Conservation (phyloP, 37 sponge, comb jelly and placozoan species). For the Oscarella lobularis region DNA sequence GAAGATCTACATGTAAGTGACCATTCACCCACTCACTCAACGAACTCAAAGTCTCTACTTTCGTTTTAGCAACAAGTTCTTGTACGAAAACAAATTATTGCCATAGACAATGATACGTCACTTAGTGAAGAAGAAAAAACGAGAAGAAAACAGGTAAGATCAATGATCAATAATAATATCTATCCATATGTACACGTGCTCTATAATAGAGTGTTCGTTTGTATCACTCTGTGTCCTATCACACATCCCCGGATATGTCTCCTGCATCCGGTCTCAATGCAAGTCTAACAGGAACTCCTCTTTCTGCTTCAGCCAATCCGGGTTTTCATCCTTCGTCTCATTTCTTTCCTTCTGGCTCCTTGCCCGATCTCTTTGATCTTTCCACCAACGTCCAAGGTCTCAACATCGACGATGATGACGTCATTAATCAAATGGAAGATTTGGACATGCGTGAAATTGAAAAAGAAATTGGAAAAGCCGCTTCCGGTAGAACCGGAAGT, state of each 20-base stretch:
- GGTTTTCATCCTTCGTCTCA: no score
- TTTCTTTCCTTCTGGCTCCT: no score
- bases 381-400: background rate
- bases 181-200: background rate
- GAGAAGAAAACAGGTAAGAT: constrained; percentile 37
- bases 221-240: background rate
- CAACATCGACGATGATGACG: background rate
- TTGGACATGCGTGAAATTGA: background rate
- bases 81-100: constrained; percentile 38
- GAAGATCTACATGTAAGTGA: background rate
- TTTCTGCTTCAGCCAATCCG: no score
- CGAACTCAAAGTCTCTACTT: no score
- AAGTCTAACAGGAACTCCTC: no score
- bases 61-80: constrained; percentile 28
- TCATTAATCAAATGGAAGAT: background rate
- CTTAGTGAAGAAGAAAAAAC: constrained; percentile 47
- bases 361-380: background rate
- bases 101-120: constrained; percentile 45
- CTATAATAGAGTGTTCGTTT: background rate
- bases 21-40: no score
- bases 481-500: background rate
- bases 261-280: background rate
- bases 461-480: constrained; percentile 1
- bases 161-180: background rate
- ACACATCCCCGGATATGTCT: background rate